Conservation (phyloP, 2,797 vertebrate species). For the Xenentodon cancila region DNA sequence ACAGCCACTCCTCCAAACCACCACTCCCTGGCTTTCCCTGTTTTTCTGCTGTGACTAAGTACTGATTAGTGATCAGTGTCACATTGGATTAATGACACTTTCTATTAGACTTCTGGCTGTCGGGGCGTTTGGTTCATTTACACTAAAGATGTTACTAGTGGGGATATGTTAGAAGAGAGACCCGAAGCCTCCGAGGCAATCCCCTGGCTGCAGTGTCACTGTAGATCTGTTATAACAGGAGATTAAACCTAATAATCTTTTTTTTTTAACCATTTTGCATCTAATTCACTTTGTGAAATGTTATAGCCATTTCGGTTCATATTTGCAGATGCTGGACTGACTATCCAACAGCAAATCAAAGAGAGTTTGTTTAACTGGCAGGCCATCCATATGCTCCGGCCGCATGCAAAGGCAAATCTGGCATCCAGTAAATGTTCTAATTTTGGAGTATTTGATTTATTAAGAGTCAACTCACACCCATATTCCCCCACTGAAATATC, state of each 20-base stretch:
- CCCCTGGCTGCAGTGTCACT: conserved; percentile 40
- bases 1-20: conserved; percentile 1
- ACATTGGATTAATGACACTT: conserved; percentile 53
- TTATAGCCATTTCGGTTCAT: not conserved
- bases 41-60: conserved; percentile 54
- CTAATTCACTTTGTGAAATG: not conserved
- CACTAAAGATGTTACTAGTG: conserved; percentile 23
- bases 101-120: conserved; percentile 47
- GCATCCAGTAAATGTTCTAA: not conserved
- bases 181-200: conserved; percentile 22
- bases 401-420: not conserved
- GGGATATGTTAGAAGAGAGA: conserved; percentile 28
- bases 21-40: conserved; percentile 43
- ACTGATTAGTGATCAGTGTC: conserved; percentile 64
- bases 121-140: conserved; percentile 46
- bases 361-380: not conserved
- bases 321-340: not conserved
- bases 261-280: not conserved
- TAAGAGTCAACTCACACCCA: not conserved
- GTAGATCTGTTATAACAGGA: conserved; percentile 16
- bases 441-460: not conserved
- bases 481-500: not conserved
- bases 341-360: conserved; percentile 3
- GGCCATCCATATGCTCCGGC: not conserved
- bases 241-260: not conserved